Evolutionary conservation across 2,113 vertebrate species (phyloP).

Genomic region (Megatriorchis doriae): DNA sequence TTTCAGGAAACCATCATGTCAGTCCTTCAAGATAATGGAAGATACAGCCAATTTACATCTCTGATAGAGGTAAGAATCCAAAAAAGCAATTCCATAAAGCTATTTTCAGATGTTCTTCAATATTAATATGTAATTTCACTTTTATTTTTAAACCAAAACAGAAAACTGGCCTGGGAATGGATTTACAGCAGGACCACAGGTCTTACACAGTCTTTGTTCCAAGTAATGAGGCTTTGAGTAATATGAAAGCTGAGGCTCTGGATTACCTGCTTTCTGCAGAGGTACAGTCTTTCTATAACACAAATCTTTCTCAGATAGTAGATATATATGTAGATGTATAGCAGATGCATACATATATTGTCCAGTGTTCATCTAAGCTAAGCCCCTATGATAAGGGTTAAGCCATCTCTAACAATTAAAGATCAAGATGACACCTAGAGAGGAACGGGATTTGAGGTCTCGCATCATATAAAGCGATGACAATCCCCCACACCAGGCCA

Average conservation of each 20-base stretch:
- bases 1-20: slow-evolving; percentile 85
- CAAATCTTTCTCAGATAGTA: not conserved
- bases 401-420: not conserved
- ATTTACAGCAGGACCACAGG: slow-evolving; percentile 71
- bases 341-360: not conserved
- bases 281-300: slow-evolving; percentile 56
- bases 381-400: not conserved
- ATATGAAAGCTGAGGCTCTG: slow-evolving; percentile 73
- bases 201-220: slow-evolving; percentile 86
- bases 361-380: not conserved
- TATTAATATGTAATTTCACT: not conserved
- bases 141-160: slow-evolving; percentile 60
- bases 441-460: not conserved
- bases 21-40: slow-evolving; percentile 78
- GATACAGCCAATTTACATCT: slow-evolving; percentile 78
- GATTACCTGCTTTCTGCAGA: slow-evolving; percentile 79
- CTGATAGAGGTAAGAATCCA: slow-evolving; percentile 79
- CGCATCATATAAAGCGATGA: rapidly evolving
- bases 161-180: slow-evolving; percentile 71
- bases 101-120: not conserved
- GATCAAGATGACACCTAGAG: not conserved
- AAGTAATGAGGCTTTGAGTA: slow-evolving; percentile 72
- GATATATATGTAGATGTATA: not conserved
- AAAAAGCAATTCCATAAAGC: not conserved
- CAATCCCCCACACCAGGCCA: not conserved